A percentile compares a stretch with the other conserved stretches of the same genome.
These are phyloP conservation scores for Epinephelus awoara DNA, from an alignment of 2,797 vertebrate genomes.

Conservation along the genomic window DNA sequence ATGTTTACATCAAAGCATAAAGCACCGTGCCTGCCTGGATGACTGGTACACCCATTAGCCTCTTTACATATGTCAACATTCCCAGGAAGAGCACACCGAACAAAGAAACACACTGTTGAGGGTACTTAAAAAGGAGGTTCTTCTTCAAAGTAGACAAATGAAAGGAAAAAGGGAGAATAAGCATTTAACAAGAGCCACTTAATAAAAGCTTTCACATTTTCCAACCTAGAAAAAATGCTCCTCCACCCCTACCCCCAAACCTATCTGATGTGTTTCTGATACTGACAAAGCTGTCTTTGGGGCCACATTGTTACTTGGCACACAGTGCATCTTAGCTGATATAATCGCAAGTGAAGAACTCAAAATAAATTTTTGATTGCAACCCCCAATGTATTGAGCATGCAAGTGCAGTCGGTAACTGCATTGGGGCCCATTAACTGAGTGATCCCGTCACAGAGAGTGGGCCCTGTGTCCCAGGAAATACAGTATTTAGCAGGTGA, in stretches of 20 bases:
- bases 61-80: constrained; percentile 75
- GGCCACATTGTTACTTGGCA: background rate
- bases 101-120: constrained; percentile 51
- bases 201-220: constrained; percentile 43
- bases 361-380: background rate
- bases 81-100: constrained; percentile 48
- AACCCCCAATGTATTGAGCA: background rate
- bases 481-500: background rate
- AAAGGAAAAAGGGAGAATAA: constrained; percentile 30
- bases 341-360: constrained; percentile 3
- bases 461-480: background rate
- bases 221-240: background rate
- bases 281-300: constrained; percentile 12
- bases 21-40: constrained; percentile 43
- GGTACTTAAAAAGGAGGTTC: constrained; percentile 42
- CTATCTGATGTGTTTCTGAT: constrained; percentile 25
- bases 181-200: constrained; percentile 38
- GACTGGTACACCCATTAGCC: constrained; percentile 72
- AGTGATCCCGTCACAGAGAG: background rate
- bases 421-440: background rate
- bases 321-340: background rate
- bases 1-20: constrained; percentile 74
- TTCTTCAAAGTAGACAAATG: constrained; percentile 55
- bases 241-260: background rate
- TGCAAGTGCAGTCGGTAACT: too few species aligned